Evolutionary conservation across 1,140 invertebrate species (phyloP), one percentile per base, ranked within the genome.

Genomic region (Mercenaria mercenaria): DNA sequence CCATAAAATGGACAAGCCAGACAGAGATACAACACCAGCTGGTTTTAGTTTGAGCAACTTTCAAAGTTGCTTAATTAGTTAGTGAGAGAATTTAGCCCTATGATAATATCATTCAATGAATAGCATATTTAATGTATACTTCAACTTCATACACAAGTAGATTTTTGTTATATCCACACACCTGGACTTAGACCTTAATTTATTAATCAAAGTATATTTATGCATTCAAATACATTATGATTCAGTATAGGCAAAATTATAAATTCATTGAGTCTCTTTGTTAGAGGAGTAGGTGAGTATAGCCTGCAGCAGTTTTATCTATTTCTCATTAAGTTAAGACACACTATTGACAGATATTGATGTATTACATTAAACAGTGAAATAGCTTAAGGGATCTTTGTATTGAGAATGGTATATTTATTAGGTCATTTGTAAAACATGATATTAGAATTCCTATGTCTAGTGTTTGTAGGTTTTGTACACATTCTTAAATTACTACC

Each of bases 291-390:
- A 11, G 41, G 67, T n/a, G 43, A 64, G 61, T 26, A 41, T 26
- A 10, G 37, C 80, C 80, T 82, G 0, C 10, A 50, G 80, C 80
- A 41, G 26, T 29, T 64, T 82, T 23, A 82, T 59, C 61, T 82
- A 67, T 82, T 41, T 82, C 80, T 82, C 56, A 82, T 82, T 82
- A 82, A 41, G 59, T 43, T 67, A 61, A 41, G 67, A 67, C 82
- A 82, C 23, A 52, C 41, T 10, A 84, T 47, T 84, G 82, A 84
- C 82, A 84, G 43, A 23, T 72, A 1, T 34, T 84, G 81, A 84
- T 84, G 59, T 26, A 84, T 84, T 23, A 72, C 56, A 61, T 50
- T 72, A 10, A 23, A 23, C 13, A 81, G 6, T 10, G 32, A 82
- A 37, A 67, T 64, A 13, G 56, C 80, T 39, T 39, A 15, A 59